These are phyloP conservation scores for Trypoxylon attenuatum DNA, from an alignment of 2,888 invertebrate genomes.

Conservation along the genomic window DNA sequence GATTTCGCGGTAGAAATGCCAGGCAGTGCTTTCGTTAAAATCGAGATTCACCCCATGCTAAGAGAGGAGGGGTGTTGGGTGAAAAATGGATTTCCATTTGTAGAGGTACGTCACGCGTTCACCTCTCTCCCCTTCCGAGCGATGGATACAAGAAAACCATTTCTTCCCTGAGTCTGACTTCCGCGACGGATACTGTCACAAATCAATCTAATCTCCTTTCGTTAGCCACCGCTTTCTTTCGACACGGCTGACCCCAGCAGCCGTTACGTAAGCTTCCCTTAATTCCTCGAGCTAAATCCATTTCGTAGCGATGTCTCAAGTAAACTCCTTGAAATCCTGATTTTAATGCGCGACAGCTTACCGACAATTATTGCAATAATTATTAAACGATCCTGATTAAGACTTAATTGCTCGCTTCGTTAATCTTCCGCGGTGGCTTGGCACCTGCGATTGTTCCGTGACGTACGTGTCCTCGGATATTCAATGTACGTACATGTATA, in stretches of 20 bases:
- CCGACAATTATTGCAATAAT: too few relatives aligned
- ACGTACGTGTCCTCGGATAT: constrained; percentile 7
- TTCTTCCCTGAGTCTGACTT: constrained; percentile 17
- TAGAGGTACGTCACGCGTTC: constrained; percentile 37
- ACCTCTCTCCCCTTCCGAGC: constrained; percentile 2
- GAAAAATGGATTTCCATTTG: constrained; percentile 50
- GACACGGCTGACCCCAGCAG: background rate
- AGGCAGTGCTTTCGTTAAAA: too few relatives aligned
- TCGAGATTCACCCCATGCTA: background rate
- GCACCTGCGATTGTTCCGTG: constrained; percentile 4
- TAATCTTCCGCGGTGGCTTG: constrained; percentile 15
- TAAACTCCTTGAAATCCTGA: too few relatives aligned
- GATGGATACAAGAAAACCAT: constrained; percentile 34
- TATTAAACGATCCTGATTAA: background rate
- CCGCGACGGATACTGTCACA: constrained; percentile 5
- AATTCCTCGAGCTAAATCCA: too few relatives aligned
- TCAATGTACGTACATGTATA: background rate
- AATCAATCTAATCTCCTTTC: constrained; percentile 38
- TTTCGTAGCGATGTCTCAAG: too few relatives aligned
- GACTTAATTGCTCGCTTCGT: constrained; percentile 28
- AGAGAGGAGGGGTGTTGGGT: constrained; percentile 12
- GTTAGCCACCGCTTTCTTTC: background rate
- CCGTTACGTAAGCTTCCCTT: too few relatives aligned
- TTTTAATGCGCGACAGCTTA: too few relatives aligned
- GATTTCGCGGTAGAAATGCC: too few relatives aligned